Conservation (phyloP, 2,113 vertebrate species). For the Corvus cornix region DNA sequence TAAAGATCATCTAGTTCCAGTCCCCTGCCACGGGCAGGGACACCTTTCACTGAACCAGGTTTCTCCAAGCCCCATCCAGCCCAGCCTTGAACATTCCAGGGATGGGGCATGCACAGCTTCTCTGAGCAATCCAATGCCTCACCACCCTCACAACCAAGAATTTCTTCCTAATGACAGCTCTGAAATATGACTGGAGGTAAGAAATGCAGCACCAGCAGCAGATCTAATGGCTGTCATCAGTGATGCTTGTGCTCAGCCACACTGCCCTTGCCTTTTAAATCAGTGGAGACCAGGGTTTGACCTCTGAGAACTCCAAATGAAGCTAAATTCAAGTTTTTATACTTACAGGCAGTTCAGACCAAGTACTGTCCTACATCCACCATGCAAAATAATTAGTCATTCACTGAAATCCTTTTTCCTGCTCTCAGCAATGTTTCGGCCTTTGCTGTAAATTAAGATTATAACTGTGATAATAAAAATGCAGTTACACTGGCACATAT, state of each 20-base stretch:
- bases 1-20: background rate
- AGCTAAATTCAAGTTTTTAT: background rate
- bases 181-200: background rate
- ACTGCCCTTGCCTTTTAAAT: background rate
- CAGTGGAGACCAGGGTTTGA: background rate
- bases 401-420: background rate
- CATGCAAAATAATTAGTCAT: background rate
- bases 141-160: fast-evolving
- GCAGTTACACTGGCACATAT: background rate
- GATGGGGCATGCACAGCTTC: background rate
- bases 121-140: no score
- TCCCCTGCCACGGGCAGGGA: background rate
- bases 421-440: background rate
- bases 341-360: background rate
- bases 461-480: background rate
- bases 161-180: background rate
- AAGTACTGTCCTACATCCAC: background rate
- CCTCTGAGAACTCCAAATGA: background rate
- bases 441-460: background rate
- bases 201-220: background rate
- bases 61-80: background rate
- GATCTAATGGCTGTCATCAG: background rate
- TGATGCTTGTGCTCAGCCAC: background rate
- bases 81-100: background rate
- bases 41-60: fast-evolving